Base-by-base conservation (phyloP, 2,888 invertebrate species). In the Cephonodes hylas region DNA sequence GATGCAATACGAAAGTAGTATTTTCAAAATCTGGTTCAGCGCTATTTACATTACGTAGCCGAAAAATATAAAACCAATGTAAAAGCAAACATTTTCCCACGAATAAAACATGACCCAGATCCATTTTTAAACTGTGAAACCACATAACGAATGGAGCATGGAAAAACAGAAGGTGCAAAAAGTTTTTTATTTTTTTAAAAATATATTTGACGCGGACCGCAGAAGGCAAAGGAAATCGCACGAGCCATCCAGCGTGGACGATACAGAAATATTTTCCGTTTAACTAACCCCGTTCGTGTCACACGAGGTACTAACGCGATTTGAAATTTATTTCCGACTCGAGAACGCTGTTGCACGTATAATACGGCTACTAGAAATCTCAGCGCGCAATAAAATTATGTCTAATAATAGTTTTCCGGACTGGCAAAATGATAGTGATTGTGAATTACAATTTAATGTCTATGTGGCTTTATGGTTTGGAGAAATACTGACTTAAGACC, bases 211-310 rank as follows among this genome's bases (percentile, higher is more conserved):
- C 53, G 22, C 45, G 45, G 22, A 10, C 46, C 46, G 46, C 27
- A 53, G 73, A 75, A 75, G 75, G 70, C 66, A 68, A 69, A 70
- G 77, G 75, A 88, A 85, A 86, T 88, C 81, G 76, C 70, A 83
- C 84, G 81, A 86, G 72, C 75, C 74, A 76, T 80, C 75, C 81
- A 84, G n/a, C 81, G 79, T 76, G 72, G 83, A 83, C 86, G 77
- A 83, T 81, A 85, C 80, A 83, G 81, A 82, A 88, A 88, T 88
- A 87, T 88, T 88, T 88, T 85, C 83, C 83, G 79, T 85, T 84
- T 86, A 87, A 86, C 80, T 84, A 85, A 81, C 85, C 67, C 81
- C 75, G 74, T 74, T 80, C 78, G 77, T 79, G 79, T 80, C 84
- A 83, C 79, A 76, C 79, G 77, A 74, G 72, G 75, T 67, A 71